Evolutionary conservation across 2,888 invertebrate genomes (phyloP), one percentile per base, ranked within the genome.

Genomic region (Thalpophila matura): DNA sequence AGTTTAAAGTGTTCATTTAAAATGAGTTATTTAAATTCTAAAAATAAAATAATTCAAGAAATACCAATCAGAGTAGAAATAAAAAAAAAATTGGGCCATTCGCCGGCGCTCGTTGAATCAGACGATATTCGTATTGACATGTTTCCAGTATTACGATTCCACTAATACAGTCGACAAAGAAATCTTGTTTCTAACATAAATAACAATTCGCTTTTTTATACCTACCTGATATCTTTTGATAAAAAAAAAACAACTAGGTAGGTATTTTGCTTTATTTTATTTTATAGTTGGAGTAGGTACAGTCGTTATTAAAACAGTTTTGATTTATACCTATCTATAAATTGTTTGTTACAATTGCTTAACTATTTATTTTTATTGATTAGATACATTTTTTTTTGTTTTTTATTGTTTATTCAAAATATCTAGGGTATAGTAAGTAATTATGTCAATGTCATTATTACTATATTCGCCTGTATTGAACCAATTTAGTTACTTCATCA

Each of bases 101-200:
- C 70, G 65, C 67, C 82, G 84, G 77, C 83, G 84, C 81, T 79
- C 83, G 74, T 75, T 82, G 81, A 81, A 86, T 90, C 88, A 81
- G 68, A 84, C 85, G 91, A 92, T 50, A 94, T 91, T 82, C 82
- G 84, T 92, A 93, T 94, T 91, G 94, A 93, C 94, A 93, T 86
- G 91, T 94, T 94, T 94, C 94, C 94, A 89, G 91, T 81, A 90
- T 91, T 92, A 85, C 91, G 94, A 91, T 88, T 94, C 85, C 86
- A 87, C 86, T 89, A 89, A 91, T 90, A 88, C 86, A 80, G 81
- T 88, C 86, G 80, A 86, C 85, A 85, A 88, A 86, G 84, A 85
- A 86, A 85, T 85, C 87, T 84, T 86, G 86, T 86, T 86, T 77
- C 84, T 72, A 83, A 81, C 81, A 85, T 81, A 87, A 88, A 86